Conservation (phyloP, 2,888 invertebrate species). For the Frankliniella fusca region DNA sequence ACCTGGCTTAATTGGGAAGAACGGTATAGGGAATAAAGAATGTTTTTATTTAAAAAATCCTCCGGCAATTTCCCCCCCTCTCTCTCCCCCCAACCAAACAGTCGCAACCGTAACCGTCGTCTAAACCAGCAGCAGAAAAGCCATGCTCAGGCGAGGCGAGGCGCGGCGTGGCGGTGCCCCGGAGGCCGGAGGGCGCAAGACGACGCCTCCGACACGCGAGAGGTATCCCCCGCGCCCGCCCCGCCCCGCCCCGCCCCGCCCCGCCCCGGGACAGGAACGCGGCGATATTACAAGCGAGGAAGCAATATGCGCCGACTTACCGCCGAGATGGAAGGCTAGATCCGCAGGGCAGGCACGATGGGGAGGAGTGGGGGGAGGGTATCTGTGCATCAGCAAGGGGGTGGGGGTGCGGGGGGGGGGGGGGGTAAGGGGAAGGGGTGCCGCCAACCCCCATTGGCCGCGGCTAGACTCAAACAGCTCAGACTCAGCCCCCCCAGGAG, state of each 20-base stretch:
- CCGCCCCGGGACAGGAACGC: neutral
- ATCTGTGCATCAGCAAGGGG: too few relatives aligned
- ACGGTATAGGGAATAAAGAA: too few relatives aligned
- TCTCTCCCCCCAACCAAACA: too few relatives aligned
- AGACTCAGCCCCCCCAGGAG: too few relatives aligned
- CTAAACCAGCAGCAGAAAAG: neutral
- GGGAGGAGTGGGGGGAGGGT: neutral
- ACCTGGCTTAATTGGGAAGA: too few relatives aligned
- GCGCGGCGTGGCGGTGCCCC: neutral
- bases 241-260: neutral
- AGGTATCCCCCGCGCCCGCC: neutral
- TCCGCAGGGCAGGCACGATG: neutral
- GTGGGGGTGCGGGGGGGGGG: neutral
- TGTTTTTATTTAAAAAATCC: too few relatives aligned
- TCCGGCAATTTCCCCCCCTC: too few relatives aligned
- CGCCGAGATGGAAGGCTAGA: neutral
- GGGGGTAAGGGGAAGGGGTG: too few relatives aligned
- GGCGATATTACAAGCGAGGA: neutral
- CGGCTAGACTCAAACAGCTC: neutral
- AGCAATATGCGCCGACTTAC: constrained; percentile 27
- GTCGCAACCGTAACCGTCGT: neutral
- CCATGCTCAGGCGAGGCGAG: too few relatives aligned
- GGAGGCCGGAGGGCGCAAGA: neutral
- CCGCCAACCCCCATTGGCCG: neutral
- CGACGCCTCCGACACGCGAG: neutral